Evolutionary conservation across 2,888 invertebrate genomes (phyloP).

Genomic region (Argyresthia albistria): DNA sequence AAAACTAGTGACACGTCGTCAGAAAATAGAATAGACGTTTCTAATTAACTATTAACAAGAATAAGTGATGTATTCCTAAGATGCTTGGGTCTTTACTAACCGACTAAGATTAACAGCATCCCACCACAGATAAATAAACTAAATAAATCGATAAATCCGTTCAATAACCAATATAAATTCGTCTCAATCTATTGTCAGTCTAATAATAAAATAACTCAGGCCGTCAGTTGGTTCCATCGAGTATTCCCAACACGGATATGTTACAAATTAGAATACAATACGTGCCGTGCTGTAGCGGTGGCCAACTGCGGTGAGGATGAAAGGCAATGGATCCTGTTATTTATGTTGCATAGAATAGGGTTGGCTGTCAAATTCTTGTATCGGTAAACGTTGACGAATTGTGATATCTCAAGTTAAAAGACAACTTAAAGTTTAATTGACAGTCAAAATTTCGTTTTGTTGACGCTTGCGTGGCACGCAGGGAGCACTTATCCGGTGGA

Average conservation of each 20-base stretch:
- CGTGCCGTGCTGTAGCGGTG: slow-evolving; percentile 22
- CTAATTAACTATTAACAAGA: too few relatives aligned
- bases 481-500: too few relatives aligned
- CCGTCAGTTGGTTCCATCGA: slow-evolving; percentile 19
- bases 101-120: background rate
- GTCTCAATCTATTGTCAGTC: slow-evolving; percentile 10
- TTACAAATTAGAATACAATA: slow-evolving; percentile 58
- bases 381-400: too few relatives aligned
- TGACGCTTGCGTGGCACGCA: too few relatives aligned
- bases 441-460: too few relatives aligned
- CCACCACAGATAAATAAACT: too few relatives aligned
- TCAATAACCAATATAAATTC: slow-evolving; percentile 7
- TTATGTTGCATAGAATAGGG: background rate
- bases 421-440: too few relatives aligned
- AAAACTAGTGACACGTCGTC: too few relatives aligned
- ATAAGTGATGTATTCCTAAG: too few relatives aligned
- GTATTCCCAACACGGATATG: slow-evolving; percentile 42
- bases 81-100: background rate
- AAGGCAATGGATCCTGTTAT: slow-evolving; percentile 8
- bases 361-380: too few relatives aligned
- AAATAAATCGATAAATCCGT: slow-evolving; percentile 7
- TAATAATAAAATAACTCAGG: background rate
- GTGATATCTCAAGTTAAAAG: too few relatives aligned
- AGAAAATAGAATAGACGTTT: too few relatives aligned
- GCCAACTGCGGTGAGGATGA: slow-evolving; percentile 9